Conservation (phyloP, 2,113 vertebrate species). For the Cacatua alba region DNA sequence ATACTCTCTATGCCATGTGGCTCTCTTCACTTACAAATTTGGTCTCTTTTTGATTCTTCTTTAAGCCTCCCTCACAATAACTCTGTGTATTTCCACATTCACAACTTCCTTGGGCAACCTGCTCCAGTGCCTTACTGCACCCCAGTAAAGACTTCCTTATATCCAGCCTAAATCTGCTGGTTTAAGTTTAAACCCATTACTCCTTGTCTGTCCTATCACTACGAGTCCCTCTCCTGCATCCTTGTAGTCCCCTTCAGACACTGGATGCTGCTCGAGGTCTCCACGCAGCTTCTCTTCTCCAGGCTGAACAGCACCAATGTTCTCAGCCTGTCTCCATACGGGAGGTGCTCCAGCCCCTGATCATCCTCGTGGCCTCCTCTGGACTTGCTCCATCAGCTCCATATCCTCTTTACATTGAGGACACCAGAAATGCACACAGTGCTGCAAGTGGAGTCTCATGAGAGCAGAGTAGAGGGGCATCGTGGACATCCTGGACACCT, state of each 20-base stretch:
- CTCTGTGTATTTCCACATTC: background rate
- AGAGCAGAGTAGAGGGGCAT: background rate
- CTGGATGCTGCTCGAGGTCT: too few relatives aligned
- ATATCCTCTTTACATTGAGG: background rate
- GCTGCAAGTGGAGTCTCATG: background rate
- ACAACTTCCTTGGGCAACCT: background rate
- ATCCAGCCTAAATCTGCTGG: fast-evolving
- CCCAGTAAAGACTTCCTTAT: background rate
- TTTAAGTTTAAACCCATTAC: background rate
- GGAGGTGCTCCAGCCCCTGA: too few relatives aligned
- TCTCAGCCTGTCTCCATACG: too few relatives aligned
- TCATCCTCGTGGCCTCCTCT: background rate
- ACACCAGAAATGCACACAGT: too few relatives aligned
- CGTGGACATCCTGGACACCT: background rate
- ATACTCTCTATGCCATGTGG: background rate
- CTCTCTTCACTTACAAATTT: background rate
- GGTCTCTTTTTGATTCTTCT: background rate
- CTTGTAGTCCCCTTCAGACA: background rate
- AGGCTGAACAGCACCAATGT: too few relatives aligned
- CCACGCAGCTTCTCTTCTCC: too few relatives aligned
- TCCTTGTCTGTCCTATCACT: background rate
- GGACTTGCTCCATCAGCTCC: background rate
- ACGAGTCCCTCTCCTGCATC: background rate
- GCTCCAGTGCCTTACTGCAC: background rate
- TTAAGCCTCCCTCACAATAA: background rate